These are phyloP conservation scores for Aurelia sp. DNA, from an alignment of 30 jellyfish, hydroid and myxozoan genomes.

Conservation along the genomic window DNA sequence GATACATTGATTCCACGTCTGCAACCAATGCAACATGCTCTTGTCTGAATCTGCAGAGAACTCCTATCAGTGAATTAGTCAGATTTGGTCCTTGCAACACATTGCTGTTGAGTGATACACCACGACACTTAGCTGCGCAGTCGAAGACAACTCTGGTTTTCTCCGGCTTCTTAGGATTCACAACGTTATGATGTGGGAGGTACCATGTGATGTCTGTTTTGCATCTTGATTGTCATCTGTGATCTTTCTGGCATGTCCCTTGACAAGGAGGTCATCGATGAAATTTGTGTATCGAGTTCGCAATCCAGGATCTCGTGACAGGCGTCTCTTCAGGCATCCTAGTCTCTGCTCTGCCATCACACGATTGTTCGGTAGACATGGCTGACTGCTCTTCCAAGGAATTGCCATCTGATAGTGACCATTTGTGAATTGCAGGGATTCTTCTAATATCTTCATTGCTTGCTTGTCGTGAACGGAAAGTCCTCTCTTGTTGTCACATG, in stretches of 20 bases:
- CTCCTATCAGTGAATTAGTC: not conserved
- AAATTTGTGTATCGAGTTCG: not conserved
- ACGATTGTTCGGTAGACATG: too few species aligned
- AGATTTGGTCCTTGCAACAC: conserved; percentile 7
- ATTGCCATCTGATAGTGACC: not conserved
- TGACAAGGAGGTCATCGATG: conserved; percentile 4
- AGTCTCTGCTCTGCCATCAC: not conserved
- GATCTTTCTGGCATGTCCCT: conserved; percentile 11
- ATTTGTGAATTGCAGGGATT: conserved; percentile 4
- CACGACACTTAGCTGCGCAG: conserved; percentile 3
- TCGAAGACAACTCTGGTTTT: conserved; percentile 7
- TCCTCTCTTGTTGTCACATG: conserved; percentile 28
- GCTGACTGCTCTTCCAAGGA: too few species aligned
- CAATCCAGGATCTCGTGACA: not conserved
- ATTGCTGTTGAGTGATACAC: conserved; percentile 11
- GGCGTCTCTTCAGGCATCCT: too few species aligned
- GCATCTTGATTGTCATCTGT: not conserved
- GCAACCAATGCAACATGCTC: conserved; percentile 65
- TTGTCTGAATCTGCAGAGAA: conserved; percentile 66
- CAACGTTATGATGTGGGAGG: conserved; percentile 3
- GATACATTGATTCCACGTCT: conserved; percentile 76
- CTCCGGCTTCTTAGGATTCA: conserved; percentile 4
- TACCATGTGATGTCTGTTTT: conserved; percentile 4
- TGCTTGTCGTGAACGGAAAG: conserved; percentile 38
- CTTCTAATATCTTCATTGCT: conserved; percentile 46